Evolutionary conservation across 2,113 vertebrate species (phyloP).

Genomic region (Podocnemis expansa): DNA sequence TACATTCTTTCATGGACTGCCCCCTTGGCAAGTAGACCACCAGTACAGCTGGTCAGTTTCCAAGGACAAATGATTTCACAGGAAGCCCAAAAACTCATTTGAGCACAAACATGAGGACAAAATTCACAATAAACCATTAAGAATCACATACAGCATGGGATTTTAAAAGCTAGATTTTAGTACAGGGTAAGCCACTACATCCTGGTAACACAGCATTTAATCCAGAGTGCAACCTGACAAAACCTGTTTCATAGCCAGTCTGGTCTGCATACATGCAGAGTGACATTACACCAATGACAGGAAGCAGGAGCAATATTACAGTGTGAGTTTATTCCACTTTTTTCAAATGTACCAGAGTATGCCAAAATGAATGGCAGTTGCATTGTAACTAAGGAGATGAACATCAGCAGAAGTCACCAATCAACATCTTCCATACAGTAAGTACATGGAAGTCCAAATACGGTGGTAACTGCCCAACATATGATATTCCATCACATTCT

Average conservation of each 20-base stretch:
- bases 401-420: rapidly evolving
- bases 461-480: not conserved
- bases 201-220: rapidly evolving
- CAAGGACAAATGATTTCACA: not conserved
- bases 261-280: rapidly evolving
- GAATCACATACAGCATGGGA: too few species aligned
- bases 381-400: not conserved
- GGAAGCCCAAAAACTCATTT: not conserved
- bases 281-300: rapidly evolving
- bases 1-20: not conserved
- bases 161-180: rapidly evolving
- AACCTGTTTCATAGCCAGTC: too few species aligned
- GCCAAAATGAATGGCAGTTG: not conserved
- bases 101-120: not conserved
- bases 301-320: not conserved
- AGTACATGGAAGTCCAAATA: not conserved
- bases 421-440: not conserved
- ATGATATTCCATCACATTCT: not conserved
- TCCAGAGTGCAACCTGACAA: too few species aligned
- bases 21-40: not conserved
- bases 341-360: not conserved
- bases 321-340: not conserved
- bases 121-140: not conserved
- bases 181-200: rapidly evolving
- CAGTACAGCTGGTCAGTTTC: not conserved